A percentile compares a stretch with the other conserved stretches of the same genome.
These are phyloP conservation scores for Motacilla tschutschensis DNA, from an alignment of 2,113 vertebrate species.

Conservation along the genomic window DNA sequence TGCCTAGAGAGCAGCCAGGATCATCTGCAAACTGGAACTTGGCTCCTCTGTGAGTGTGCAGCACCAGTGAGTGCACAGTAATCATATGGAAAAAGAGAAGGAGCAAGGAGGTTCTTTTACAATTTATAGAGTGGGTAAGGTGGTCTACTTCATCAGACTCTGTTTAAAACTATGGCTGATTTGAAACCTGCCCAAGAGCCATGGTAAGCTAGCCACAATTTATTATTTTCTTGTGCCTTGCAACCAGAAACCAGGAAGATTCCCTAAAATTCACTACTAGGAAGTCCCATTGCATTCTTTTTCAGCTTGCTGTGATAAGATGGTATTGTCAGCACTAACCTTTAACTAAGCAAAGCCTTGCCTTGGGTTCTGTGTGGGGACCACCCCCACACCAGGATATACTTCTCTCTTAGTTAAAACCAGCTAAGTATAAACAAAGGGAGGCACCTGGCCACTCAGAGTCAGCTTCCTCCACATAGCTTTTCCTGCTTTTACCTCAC, in stretches of 20 bases:
- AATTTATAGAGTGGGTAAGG: background rate
- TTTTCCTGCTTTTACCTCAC: background rate
- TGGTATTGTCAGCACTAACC: background rate
- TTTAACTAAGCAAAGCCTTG: slow-evolving; percentile 21
- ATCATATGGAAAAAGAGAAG: background rate
- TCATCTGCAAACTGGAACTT: background rate
- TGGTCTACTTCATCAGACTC: background rate
- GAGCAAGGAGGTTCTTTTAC: background rate
- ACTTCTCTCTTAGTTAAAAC: background rate
- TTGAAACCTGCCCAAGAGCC: background rate
- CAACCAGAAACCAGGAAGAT: background rate
- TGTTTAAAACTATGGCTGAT: background rate
- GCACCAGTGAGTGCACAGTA: background rate
- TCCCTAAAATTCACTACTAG: background rate
- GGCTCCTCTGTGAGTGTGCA: background rate
- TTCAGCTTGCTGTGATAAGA: background rate
- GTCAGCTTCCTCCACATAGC: background rate
- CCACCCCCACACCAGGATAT: background rate
- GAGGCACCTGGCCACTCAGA: background rate
- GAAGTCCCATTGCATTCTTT: background rate
- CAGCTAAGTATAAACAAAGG: background rate
- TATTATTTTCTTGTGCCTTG: background rate
- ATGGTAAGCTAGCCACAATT: background rate
- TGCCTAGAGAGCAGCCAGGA: background rate
- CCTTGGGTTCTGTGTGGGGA: background rate